Conservation (phyloP, 2,797 vertebrate genomes). For the Lateolabrax maculatus region DNA sequence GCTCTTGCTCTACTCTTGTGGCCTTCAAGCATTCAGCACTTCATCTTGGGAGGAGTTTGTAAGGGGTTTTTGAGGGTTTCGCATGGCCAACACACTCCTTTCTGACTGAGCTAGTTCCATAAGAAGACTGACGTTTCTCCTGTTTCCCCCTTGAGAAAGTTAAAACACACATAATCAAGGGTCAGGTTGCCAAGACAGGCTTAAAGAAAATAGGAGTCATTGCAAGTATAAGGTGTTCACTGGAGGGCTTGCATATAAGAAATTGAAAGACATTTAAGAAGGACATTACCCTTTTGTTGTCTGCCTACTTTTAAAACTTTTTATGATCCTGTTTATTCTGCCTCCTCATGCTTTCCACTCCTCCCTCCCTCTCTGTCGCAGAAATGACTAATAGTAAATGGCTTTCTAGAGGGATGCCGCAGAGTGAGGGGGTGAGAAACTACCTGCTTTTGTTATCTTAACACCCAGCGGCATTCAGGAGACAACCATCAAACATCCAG, state of each 20-base stretch:
- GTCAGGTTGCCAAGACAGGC: neutral
- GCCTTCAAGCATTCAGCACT: conserved; percentile 65
- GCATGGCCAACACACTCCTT: conserved; percentile 28
- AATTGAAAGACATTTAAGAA: conserved; percentile 53
- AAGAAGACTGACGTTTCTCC: conserved; percentile 31
- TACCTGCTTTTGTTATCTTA: conserved; percentile 78
- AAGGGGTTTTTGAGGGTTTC: conserved; percentile 31
- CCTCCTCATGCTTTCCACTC: conserved; percentile 57
- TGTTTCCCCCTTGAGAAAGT: conserved; percentile 8
- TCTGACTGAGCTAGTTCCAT: conserved; percentile 20
- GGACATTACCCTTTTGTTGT: conserved; percentile 51
- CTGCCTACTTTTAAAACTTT: conserved; percentile 63
- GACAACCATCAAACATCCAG: conserved; percentile 74
- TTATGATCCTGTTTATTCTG: conserved; percentile 65
- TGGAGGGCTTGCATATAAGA: conserved; percentile 5
- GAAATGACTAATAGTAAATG: conserved; percentile 71
- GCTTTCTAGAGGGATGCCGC: conserved; percentile 57
- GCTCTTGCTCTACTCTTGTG: conserved; percentile 61
- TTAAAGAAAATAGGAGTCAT: conserved; percentile 18
- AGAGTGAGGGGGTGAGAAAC: conserved; percentile 58
- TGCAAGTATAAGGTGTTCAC: conserved; percentile 14
- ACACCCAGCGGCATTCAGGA: conserved; percentile 55
- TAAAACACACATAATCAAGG: conserved; percentile 40
- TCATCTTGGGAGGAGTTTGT: conserved; percentile 56
- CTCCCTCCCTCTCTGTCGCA: conserved; percentile 54